phyloP scores from a whole-genome alignment of 2,888 invertebrate species.

The Cantharis rustica region DNA sequence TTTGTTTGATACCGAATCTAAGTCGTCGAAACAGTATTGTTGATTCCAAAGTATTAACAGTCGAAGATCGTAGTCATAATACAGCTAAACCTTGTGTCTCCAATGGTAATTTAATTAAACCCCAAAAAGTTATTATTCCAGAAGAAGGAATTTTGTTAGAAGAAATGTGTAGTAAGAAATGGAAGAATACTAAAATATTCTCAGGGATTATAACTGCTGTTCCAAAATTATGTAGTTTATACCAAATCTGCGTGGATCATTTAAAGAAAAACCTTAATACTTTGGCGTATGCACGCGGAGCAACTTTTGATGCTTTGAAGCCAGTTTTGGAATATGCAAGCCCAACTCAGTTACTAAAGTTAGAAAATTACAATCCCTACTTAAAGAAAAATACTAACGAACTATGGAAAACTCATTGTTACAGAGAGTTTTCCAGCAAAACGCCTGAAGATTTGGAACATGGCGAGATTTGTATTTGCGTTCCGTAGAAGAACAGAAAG shows the following conservation, averaged over 20 bases:
- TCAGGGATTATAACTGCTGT: conserved; percentile 75
- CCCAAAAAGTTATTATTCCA: not conserved
- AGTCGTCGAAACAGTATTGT: not conserved
- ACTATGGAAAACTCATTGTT: conserved; percentile 86
- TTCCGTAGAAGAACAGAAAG: conserved; percentile 84
- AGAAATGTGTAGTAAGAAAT: not conserved
- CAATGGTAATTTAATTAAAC: not conserved
- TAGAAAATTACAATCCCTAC: conserved; percentile 92
- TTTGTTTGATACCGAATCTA: not conserved
- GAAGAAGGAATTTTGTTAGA: not conserved
- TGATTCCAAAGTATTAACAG: not conserved
- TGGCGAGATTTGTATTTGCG: conserved; percentile 92
- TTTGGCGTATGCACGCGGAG: conserved; percentile 89
- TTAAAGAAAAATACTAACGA: conserved; percentile 88
- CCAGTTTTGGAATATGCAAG: conserved; percentile 87
- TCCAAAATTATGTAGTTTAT: conserved; percentile 72
- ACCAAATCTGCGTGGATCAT: conserved; percentile 81
- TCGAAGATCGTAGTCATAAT: not conserved
- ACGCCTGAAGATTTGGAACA: conserved; percentile 81
- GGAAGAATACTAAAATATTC: conserved; percentile 75
- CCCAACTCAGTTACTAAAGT: conserved; percentile 77
- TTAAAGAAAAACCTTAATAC: conserved; percentile 93
- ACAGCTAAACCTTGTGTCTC: not conserved
- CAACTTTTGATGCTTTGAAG: conserved; percentile 87
- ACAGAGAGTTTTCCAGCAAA: conserved; percentile 75